phyloP scores from a whole-genome alignment of 37 sponge, comb jelly and placozoan genomes.

The Oopsacas minuta region DNA sequence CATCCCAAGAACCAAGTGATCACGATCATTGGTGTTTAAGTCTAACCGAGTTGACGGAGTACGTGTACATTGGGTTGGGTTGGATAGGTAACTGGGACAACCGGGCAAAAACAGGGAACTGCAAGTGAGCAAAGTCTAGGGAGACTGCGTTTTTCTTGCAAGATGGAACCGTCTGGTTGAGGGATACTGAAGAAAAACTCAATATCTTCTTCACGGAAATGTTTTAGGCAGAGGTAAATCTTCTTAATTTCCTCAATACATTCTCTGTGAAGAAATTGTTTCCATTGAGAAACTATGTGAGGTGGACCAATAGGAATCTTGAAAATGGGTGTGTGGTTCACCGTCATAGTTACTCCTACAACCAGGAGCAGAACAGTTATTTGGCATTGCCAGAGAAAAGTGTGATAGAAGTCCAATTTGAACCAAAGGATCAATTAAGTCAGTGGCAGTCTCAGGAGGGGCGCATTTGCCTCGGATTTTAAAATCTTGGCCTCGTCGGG shows the following conservation, averaged over 20 bases:
- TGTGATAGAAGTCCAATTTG: no score
- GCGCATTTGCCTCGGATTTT: no score
- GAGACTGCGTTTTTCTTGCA: not conserved
- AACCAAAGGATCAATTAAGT: no score
- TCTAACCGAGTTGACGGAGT: not conserved
- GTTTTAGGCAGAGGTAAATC: not conserved
- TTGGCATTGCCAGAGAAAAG: no score
- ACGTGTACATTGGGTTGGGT: not conserved
- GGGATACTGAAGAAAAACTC: not conserved
- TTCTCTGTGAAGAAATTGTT: not conserved
- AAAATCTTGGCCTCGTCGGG: no score
- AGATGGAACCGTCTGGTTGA: not conserved
- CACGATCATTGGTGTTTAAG: not conserved
- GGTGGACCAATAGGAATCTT: not conserved
- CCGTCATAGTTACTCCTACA: not conserved
- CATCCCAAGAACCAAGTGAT: not conserved
- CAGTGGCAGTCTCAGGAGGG: no score
- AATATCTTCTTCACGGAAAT: not conserved
- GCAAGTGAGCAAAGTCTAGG: not conserved
- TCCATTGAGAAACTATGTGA: not conserved
- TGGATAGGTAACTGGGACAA: constrained; percentile 14
- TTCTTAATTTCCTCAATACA: not conserved
- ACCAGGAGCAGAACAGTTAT: not conserved
- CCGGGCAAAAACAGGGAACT: not conserved
- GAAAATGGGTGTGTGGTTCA: not conserved